Evolutionary conservation across 2,797 vertebrate genomes (phyloP).

Genomic region (Myotis vivesi): DNA sequence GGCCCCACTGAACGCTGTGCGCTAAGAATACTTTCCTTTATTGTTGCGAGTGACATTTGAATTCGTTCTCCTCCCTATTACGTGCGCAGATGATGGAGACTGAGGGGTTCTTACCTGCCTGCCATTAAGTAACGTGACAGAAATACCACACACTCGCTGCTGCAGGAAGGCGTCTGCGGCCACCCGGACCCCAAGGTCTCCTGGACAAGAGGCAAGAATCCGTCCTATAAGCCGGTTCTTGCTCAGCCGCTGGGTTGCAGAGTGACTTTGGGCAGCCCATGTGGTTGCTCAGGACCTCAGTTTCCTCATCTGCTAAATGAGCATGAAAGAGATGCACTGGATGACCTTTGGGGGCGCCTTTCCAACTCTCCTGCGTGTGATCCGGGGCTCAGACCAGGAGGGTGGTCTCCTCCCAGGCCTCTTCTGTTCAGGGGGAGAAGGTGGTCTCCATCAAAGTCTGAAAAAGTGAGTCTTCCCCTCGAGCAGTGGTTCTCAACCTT

Average conservation of each 20-base stretch:
- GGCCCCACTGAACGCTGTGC: not conserved
- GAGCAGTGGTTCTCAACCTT: too few species aligned
- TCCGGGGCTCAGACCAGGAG: accelerated
- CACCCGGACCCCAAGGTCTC: accelerated
- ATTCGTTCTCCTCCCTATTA: slow-evolving; percentile 55
- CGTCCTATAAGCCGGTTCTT: accelerated
- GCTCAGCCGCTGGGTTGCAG: accelerated
- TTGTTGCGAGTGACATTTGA: slow-evolving; percentile 57
- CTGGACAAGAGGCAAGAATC: not conserved
- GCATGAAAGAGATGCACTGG: not conserved
- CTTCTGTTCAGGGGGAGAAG: not conserved
- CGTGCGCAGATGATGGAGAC: not conserved
- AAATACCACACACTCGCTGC: not conserved
- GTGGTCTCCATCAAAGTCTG: too few species aligned
- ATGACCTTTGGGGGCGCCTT: not conserved
- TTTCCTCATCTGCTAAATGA: not conserved
- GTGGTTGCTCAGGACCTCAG: not conserved
- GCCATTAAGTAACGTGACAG: not conserved
- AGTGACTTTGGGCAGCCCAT: not conserved
- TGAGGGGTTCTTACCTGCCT: slow-evolving; percentile 29
- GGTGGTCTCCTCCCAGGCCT: not conserved
- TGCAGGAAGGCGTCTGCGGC: not conserved
- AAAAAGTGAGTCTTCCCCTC: not conserved
- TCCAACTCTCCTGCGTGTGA: not conserved
- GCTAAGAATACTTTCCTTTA: slow-evolving; percentile 39